Conservation (phyloP, 2,113 vertebrate genomes). For the Probosciger aterrimus region DNA sequence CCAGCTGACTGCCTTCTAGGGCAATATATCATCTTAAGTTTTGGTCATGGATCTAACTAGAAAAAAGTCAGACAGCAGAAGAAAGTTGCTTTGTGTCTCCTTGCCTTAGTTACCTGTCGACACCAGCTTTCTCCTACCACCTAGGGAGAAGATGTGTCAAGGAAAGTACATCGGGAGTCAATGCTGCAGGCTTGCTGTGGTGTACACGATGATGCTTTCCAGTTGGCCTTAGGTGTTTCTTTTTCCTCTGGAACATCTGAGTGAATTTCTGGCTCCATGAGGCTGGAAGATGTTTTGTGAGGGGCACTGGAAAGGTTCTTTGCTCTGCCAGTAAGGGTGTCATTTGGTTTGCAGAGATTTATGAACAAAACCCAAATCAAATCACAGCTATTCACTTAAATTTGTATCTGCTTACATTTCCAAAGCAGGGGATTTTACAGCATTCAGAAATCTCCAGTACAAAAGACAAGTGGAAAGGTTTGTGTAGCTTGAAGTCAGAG, state of each 20-base stretch:
- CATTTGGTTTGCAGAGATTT: not conserved
- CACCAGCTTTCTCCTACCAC: constrained; percentile 1
- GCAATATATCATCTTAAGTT: not conserved
- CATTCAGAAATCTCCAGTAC: not conserved
- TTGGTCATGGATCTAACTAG: not conserved
- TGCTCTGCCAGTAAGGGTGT: not conserved
- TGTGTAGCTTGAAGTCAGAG: constrained; percentile 2
- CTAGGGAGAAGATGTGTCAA: constrained; percentile 26
- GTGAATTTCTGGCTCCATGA: not conserved
- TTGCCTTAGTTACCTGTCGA: constrained; percentile 40
- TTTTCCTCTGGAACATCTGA: constrained; percentile 2
- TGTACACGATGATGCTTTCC: not conserved
- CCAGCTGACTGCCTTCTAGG: not conserved
- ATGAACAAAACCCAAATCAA: not conserved
- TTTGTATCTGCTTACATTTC: not conserved
- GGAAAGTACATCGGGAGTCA: not conserved
- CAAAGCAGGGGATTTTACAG: not conserved
- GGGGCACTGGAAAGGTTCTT: not conserved
- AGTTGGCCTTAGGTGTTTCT: not conserved
- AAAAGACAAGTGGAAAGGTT: constrained; percentile 11
- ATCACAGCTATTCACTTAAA: not conserved
- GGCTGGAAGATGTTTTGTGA: not conserved
- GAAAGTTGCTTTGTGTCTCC: not conserved
- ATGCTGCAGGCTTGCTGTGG: not conserved
- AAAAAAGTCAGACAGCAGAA: not conserved